These are phyloP conservation scores for Epistrophella euchroma DNA, from an alignment of 2,888 invertebrate genomes.

Conservation along the genomic window DNA sequence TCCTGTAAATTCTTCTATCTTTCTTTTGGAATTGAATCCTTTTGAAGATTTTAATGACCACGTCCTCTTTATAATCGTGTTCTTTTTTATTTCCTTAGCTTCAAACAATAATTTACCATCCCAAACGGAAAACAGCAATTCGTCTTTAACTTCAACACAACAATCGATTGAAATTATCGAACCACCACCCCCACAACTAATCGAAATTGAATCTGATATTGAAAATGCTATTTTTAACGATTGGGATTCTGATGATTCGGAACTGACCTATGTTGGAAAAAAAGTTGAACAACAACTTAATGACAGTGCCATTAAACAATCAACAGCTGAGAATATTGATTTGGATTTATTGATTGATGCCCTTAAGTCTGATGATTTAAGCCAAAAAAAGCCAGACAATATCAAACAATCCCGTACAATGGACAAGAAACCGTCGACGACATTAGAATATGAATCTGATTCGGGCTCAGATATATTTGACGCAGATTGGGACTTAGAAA, in stretches of 20 bases:
- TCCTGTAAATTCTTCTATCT: neutral
- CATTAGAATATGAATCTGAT: slow-evolving; percentile 9
- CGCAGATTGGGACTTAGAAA: slow-evolving; percentile 48
- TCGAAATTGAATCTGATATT: slow-evolving; percentile 55
- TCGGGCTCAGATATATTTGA: slow-evolving; percentile 38
- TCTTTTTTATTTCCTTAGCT: neutral
- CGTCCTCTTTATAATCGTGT: too few species aligned
- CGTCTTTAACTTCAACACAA: neutral
- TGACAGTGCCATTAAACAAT: neutral
- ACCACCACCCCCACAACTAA: slow-evolving; percentile 9
- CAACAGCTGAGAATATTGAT: slow-evolving; percentile 3
- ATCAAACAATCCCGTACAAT: neutral
- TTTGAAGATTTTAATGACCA: too few species aligned
- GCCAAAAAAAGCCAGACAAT: neutral
- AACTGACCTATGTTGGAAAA: slow-evolving; percentile 71
- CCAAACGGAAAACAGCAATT: neutral
- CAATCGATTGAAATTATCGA: slow-evolving; percentile 48
- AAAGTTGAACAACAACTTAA: slow-evolving; percentile 48
- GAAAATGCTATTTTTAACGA: slow-evolving; percentile 46
- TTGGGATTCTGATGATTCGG: slow-evolving; percentile 73
- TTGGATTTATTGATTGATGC: slow-evolving; percentile 46
- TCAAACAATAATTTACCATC: neutral
- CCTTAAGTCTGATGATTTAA: neutral
- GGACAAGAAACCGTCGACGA: neutral
- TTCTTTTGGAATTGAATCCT: neutral